phyloP scores from a whole-genome alignment of 2,888 invertebrate genomes.

The Nomada goodeniana region DNA sequence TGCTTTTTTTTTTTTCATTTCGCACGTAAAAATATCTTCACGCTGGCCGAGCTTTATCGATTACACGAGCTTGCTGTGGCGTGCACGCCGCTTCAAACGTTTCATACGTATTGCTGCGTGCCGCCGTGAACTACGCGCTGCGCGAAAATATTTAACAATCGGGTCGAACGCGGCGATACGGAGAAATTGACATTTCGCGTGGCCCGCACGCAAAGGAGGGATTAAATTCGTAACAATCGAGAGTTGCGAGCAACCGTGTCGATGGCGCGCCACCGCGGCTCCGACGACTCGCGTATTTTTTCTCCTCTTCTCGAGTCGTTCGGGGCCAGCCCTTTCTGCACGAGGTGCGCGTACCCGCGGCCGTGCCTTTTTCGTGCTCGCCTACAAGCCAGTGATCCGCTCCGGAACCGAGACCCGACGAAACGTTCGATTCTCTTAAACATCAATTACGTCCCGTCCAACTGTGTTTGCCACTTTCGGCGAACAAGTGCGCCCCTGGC shows the following conservation, averaged over 20 bases:
- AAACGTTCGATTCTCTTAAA: neutral
- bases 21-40: neutral
- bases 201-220: conserved; percentile 19
- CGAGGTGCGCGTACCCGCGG: neutral
- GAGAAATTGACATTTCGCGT: neutral
- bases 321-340: conserved; percentile 21
- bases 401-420: neutral
- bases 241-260: conserved; percentile 69
- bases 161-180: neutral
- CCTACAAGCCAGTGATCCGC: neutral
- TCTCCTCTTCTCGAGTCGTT: conserved; percentile 36
- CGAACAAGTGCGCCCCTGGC: conserved; percentile 1
- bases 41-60: neutral
- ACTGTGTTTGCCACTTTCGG: conserved; percentile 29
- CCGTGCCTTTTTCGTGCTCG: conserved; percentile 12
- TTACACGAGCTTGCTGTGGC: too few relatives aligned
- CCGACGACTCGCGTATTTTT: conserved; percentile 61
- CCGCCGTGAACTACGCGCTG: neutral
- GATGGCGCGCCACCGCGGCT: conserved; percentile 71
- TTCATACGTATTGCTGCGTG: neutral
- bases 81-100: neutral
- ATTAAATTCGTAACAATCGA: conserved; percentile 63
- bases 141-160: neutral
- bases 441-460: conserved; percentile 31
- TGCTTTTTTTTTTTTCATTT: neutral